Evolutionary conservation across 1,140 invertebrate genomes (phyloP), one percentile per base, ranked within the genome.

Genomic region (Danaus melanippus): DNA sequence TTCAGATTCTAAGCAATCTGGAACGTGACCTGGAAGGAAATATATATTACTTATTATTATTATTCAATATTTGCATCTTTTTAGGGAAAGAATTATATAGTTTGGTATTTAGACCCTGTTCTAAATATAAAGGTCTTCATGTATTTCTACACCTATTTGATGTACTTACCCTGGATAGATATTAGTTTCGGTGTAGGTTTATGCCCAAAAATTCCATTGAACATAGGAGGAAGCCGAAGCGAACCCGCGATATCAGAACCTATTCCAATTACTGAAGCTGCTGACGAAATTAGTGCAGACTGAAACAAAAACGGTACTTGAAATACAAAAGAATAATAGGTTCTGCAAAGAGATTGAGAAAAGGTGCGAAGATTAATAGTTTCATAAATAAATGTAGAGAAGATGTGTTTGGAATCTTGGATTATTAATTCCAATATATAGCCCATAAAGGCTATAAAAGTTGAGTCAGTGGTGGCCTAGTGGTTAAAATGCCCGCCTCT

Each of bases 161-260:
- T 41, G 42, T 42, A 41, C 32, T 74, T 69, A 76, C 90, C 90
- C 60, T 88, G 76, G 50, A 88, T 79, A 2, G 90, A 91, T 2
- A 90, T 73, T 0, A 87, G 76, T 75, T 91, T 91, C 12, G 92
- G 90, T 1, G 92, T 90, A 1, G 93, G 92, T 75, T 94, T 95
- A 67, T 97, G 92, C 10, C 95, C 95, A 78, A 93, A 96, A 46
- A 97, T 89, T 10, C 96, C 96, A 71, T 92, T 94, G 71, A 95
- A 96, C 88, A 93, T 92, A 7, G 95, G 92, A 0, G 96, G 96
- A 61, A 97, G 88, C 46, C 96, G 87, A 12, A 94, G 90, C 0
- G 94, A 96, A 1, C 96, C 96, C 0, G 91, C 94, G 48, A 96
- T 92, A 74, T 97, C 96, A 3, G 93, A 94, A 9, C 92, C 94